Evolutionary conservation across 2,797 vertebrate species (phyloP), one percentile per base, ranked within the genome.

Genomic region (Poecile montanus): DNA sequence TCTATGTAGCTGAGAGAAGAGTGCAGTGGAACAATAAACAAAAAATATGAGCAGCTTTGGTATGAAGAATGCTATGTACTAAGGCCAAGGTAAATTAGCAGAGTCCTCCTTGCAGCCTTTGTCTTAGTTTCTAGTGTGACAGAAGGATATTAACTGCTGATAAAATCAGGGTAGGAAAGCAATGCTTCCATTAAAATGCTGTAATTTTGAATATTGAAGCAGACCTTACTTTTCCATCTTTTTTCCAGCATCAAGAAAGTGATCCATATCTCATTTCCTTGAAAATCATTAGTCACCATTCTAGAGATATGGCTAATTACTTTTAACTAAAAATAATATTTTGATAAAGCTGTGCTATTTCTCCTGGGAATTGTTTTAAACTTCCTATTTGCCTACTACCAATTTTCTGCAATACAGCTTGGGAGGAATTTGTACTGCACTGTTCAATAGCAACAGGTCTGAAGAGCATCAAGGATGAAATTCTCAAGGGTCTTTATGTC

Each of bases 401-500:
- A 32, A 13, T 93, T 74, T 80, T 89, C 83, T 93, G 66, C 89
- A 68, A 5, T 58, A 68, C 0, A 0, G 45, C n/a, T 86, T 45
- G 50, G 71, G 32, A 91, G 88, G 68, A 85, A 76, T 95, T 89
- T 88, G 56, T 85, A 5, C 74, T 87, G 90, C 71, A 32, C 62
- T 51, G 47, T 90, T 95, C 61, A 0, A 94, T 96, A 92, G 76
- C 85, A 95, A 91, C 83, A 94, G 51, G 92, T 89, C 78, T 82
- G 92, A 85, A 91, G 88, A 95, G 84, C 54, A 92, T 73, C 67
- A 79, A 63, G 74, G 76, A 91, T 80, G 61, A 94, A 92, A 89
- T 76, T 93, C 92, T 97, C 88, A 96, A 96, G 93, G 91, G 89
- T 93, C 93, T 97, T 94, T 94, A 92, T 97, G 92, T 95, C 54